phyloP scores from a whole-genome alignment of 2,113 vertebrate genomes.

The Daboia siamensis region DNA sequence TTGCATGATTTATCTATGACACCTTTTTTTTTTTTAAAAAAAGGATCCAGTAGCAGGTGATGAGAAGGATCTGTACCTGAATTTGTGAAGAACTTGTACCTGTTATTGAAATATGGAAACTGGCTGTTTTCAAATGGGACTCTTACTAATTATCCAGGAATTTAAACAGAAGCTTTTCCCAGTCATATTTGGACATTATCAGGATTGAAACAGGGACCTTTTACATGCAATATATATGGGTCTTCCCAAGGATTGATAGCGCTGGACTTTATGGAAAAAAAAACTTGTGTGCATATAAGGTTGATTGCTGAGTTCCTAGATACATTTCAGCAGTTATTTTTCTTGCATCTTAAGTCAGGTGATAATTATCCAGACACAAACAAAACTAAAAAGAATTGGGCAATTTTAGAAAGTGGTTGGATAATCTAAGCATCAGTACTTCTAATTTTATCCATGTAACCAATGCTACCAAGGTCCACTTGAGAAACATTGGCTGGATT shows the following conservation, averaged over 20 bases:
- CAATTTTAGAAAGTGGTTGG: background rate
- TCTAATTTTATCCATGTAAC: background rate
- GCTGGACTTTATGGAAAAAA: background rate
- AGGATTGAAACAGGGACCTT: background rate
- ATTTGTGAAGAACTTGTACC: background rate
- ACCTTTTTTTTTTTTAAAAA: background rate
- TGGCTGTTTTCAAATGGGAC: background rate
- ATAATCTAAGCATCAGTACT: background rate
- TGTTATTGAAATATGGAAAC: background rate
- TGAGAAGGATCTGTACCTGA: background rate
- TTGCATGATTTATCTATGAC: background rate
- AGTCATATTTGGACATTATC: background rate
- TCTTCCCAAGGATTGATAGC: background rate
- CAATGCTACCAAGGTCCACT: background rate
- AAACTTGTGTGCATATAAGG: background rate
- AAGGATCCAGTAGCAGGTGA: background rate
- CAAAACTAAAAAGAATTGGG: background rate
- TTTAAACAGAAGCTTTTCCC: background rate
- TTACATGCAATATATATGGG: background rate
- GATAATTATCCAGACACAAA: background rate
- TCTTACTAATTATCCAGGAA: background rate
- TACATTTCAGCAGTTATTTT: background rate
- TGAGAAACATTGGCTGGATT: background rate
- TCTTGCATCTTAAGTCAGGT: background rate
- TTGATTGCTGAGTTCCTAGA: background rate